These are phyloP conservation scores for Dysmachus trigonus DNA, from an alignment of 2,888 invertebrate species.

Conservation along the genomic window DNA sequence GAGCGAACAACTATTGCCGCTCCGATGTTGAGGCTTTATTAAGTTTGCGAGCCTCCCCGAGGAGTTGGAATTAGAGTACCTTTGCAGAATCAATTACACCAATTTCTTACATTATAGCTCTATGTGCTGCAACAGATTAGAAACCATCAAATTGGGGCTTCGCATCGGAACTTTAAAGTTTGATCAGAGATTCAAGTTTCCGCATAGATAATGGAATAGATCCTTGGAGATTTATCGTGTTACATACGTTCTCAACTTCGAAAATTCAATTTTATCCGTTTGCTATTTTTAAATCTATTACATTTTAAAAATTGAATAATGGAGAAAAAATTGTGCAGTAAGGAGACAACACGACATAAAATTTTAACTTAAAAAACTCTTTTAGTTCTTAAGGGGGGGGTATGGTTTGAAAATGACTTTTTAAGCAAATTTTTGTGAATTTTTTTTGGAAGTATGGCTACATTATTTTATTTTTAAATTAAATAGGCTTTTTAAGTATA, in stretches of 20 bases:
- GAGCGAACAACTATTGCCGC: not conserved
- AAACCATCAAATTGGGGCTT: not conserved
- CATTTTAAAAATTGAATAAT: no score
- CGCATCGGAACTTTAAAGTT: not conserved
- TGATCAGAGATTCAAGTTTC: not conserved
- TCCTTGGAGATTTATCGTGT: not conserved
- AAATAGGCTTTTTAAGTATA: no score
- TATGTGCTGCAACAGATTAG: not conserved
- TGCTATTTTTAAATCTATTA: no score
- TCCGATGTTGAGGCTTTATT: not conserved
- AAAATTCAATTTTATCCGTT: not conserved
- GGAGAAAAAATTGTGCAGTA: no score
- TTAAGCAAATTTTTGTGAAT: no score
- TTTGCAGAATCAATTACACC: constrained; percentile 1
- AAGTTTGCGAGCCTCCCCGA: not conserved
- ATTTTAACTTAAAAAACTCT: no score
- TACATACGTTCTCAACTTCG: not conserved
- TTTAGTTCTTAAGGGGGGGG: no score
- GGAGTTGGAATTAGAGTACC: not conserved
- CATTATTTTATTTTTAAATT: no score
- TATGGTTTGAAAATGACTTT: no score
- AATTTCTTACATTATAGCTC: not conserved
- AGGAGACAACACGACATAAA: no score
- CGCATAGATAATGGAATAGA: not conserved
- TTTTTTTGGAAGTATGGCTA: no score